These are phyloP conservation scores for Papilio polytes DNA, from an alignment of 1,140 invertebrate species.

Conservation along the genomic window DNA sequence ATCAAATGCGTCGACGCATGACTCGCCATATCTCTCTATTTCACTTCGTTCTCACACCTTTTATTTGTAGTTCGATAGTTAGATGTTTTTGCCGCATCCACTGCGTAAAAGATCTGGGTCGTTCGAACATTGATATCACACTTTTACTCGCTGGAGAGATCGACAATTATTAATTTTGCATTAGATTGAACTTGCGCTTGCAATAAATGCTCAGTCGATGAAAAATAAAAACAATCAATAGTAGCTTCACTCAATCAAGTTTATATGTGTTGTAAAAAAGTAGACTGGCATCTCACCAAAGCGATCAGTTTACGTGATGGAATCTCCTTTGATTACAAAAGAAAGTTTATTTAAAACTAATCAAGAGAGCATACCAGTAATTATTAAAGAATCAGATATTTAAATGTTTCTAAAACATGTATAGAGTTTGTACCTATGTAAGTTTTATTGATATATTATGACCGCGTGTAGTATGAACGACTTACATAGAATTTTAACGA, in stretches of 20 bases:
- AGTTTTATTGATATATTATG: too few relatives aligned
- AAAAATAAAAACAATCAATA: constrained; percentile 11
- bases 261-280: constrained; percentile 5
- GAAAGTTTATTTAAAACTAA: constrained; percentile 23
- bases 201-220: constrained; percentile 27
- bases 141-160: constrained; percentile 77
- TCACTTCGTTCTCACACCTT: constrained; percentile 64
- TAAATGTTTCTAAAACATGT: background rate
- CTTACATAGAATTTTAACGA: background rate
- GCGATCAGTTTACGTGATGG: constrained; percentile 11
- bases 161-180: constrained; percentile 69
- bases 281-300: constrained; percentile 17
- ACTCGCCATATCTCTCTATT: constrained; percentile 37
- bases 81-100: constrained; percentile 66
- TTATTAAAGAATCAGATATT: background rate
- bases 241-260: constrained; percentile 12
- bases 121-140: constrained; percentile 73
- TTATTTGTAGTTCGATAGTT: constrained; percentile 65
- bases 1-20: constrained; percentile 38
- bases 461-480: too few relatives aligned
- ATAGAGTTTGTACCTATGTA: background rate
- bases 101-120: constrained; percentile 72
- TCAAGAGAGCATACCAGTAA: background rate
- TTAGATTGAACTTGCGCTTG: constrained; percentile 48
- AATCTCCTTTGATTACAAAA: constrained; percentile 9